A percentile compares a stretch with the other conserved stretches of the same genome.
phyloP scores from a whole-genome alignment of 2,888 invertebrate genomes.

The Euzetes globulus region DNA sequence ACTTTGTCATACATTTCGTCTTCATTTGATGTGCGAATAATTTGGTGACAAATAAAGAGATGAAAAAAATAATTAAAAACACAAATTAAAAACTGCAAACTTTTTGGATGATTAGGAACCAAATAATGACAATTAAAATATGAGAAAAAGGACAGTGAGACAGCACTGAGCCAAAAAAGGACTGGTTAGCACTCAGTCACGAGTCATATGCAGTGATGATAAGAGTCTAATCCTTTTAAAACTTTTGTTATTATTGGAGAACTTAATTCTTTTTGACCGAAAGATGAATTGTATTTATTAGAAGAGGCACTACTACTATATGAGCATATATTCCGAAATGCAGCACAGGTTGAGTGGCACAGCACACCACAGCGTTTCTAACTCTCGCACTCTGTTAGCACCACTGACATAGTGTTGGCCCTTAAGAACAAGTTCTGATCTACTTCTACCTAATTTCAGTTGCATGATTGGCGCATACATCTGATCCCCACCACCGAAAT shows the following conservation, averaged over 20 bases:
- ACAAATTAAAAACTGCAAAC: background rate
- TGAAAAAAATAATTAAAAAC: background rate
- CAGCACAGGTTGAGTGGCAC: too few relatives aligned
- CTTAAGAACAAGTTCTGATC: constrained; percentile 1
- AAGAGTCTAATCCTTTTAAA: too few relatives aligned
- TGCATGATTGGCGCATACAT: constrained; percentile 1
- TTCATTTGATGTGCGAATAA: background rate
- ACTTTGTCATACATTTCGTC: background rate
- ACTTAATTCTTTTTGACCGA: too few relatives aligned
- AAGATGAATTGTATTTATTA: too few relatives aligned
- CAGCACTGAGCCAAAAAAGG: background rate
- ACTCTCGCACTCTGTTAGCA: background rate
- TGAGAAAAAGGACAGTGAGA: background rate
- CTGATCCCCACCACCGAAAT: background rate
- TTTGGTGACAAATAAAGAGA: background rate
- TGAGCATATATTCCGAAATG: too few relatives aligned
- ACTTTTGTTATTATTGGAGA: too few relatives aligned
- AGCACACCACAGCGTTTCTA: background rate
- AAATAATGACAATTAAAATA: background rate
- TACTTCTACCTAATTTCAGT: constrained; percentile 2
- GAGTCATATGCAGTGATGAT: too few relatives aligned
- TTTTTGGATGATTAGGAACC: background rate
- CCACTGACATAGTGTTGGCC: background rate
- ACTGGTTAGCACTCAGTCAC: too few relatives aligned
- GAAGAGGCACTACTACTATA: too few relatives aligned